These are phyloP conservation scores for Lutjanus campechanus DNA, from an alignment of 2,797 vertebrate genomes.

Conservation along the genomic window DNA sequence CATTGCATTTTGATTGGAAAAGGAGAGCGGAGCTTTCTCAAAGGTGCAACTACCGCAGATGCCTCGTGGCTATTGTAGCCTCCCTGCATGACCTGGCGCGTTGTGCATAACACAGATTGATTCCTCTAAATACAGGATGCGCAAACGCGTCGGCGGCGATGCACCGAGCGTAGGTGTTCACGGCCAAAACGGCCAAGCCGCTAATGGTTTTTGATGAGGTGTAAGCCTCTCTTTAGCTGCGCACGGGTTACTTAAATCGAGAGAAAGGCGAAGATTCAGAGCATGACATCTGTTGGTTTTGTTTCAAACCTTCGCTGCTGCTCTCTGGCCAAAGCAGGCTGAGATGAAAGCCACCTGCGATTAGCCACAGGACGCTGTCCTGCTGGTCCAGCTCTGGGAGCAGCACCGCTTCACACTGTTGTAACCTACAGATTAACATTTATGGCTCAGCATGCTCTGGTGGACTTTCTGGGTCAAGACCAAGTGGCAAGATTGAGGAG, in stretches of 20 bases:
- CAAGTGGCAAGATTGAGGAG: slow-evolving; percentile 75
- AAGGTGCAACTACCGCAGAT: slow-evolving; percentile 38
- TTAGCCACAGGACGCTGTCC: slow-evolving; percentile 79
- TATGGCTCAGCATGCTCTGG: slow-evolving; percentile 78
- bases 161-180: slow-evolving; percentile 20
- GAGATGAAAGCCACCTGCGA: slow-evolving; percentile 79
- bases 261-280: slow-evolving; percentile 22
- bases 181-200: slow-evolving; percentile 24
- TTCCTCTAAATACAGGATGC: slow-evolving; percentile 28
- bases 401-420: slow-evolving; percentile 69
- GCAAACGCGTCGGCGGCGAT: slow-evolving; percentile 22
- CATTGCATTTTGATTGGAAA: slow-evolving; percentile 53
- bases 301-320: slow-evolving; percentile 38
- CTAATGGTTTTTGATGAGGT: slow-evolving; percentile 41
- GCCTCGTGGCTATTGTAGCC: slow-evolving; percentile 31
- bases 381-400: slow-evolving; percentile 76
- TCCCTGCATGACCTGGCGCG: slow-evolving; percentile 44
- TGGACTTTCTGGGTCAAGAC: slow-evolving; percentile 80
- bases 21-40: slow-evolving; percentile 35
- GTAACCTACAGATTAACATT: slow-evolving; percentile 85
- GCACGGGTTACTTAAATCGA: slow-evolving; percentile 20
- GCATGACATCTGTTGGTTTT: slow-evolving; percentile 44
- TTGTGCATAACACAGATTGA: slow-evolving; percentile 48
- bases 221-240: slow-evolving; percentile 11
- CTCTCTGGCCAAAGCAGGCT: slow-evolving; percentile 58